Conservation (phyloP, 2,797 vertebrate genomes). For the Microhierax caerulescens region DNA sequence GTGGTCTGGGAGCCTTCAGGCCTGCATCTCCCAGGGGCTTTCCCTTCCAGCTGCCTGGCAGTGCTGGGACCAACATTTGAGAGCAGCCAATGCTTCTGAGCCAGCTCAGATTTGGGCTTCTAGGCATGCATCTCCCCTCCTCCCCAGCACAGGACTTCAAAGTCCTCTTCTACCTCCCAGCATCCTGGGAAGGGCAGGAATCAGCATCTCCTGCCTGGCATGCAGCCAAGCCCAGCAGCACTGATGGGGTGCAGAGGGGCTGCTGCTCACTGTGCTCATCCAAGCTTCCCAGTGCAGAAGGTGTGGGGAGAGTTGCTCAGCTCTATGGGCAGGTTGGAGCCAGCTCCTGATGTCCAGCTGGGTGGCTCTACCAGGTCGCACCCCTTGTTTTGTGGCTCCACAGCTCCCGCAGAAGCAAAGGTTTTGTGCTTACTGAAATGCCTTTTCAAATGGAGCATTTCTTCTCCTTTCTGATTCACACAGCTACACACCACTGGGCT, state of each 20-base stretch:
- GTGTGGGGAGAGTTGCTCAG: background rate
- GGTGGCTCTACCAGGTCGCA: background rate
- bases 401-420: background rate
- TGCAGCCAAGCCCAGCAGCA: background rate
- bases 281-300: background rate
- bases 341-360: background rate
- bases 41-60: background rate
- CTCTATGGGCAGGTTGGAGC: background rate
- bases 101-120: background rate
- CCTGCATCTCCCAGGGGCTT: background rate
- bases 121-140: background rate
- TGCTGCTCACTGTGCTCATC: fast-evolving
- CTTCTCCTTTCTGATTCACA: background rate
- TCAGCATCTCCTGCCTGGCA: background rate
- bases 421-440: background rate
- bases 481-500: background rate
- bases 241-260: background rate
- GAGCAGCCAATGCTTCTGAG: background rate
- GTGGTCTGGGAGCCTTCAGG: background rate
- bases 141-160: background rate
- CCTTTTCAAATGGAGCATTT: constrained; percentile 8
- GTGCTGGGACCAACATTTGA: background rate
- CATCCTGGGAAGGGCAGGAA: background rate
- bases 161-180: background rate
- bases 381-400: background rate